Conservation (phyloP, 1,140 invertebrate genomes). For the Lordiphosa clarofinis region DNA sequence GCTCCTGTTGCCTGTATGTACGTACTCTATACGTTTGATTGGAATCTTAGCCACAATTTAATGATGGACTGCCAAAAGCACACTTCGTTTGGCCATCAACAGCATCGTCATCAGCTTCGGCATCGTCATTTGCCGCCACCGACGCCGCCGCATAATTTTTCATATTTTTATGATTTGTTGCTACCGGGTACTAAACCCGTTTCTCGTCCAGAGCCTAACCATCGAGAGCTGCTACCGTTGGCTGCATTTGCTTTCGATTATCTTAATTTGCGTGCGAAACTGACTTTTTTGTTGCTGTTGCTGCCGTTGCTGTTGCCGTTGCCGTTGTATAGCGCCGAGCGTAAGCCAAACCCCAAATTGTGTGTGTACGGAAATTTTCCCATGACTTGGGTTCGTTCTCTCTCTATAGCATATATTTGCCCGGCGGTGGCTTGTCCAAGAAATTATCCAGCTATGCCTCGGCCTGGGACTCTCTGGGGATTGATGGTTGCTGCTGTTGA, state of each 20-base stretch:
- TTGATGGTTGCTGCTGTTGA: constrained; percentile 54
- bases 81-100: constrained; percentile 61
- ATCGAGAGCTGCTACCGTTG: constrained; percentile 69
- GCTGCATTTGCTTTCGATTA: constrained; percentile 78
- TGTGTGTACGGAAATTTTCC: constrained; percentile 78
- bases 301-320: constrained; percentile 8
- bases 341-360: constrained; percentile 77
- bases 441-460: constrained; percentile 66
- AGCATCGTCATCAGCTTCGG: constrained; percentile 9
- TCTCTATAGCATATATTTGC: constrained; percentile 56
- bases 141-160: constrained; percentile 72
- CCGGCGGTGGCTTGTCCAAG: constrained; percentile 73
- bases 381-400: constrained; percentile 61
- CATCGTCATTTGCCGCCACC: constrained; percentile 27
- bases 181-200: constrained; percentile 76
- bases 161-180: constrained; percentile 78
- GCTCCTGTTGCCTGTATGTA: constrained; percentile 35
- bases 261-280: constrained; percentile 80
- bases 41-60: constrained; percentile 77
- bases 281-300: constrained; percentile 57
- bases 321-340: constrained; percentile 24
- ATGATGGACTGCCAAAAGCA: constrained; percentile 78
- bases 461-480: constrained; percentile 34
- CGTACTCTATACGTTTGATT: constrained; percentile 42
- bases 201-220: constrained; percentile 57